Evolutionary conservation across 2,888 invertebrate genomes (phyloP).

Genomic region (Andrena chrysosceles): DNA sequence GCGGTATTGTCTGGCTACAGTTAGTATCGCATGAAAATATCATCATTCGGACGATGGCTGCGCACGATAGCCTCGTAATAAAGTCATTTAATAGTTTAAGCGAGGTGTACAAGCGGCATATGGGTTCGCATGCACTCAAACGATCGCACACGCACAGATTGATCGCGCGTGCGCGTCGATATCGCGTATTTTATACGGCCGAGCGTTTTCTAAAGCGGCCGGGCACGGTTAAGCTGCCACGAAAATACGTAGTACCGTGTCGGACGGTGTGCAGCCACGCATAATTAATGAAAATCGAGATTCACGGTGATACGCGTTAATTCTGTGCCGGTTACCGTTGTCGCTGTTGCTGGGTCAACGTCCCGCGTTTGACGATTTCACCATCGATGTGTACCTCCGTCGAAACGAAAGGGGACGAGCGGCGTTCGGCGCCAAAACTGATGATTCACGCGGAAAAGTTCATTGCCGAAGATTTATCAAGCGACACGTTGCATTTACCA

Average conservation of each 20-base stretch:
- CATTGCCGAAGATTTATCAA: conserved; percentile 1
- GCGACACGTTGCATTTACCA: not conserved
- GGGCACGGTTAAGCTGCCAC: conserved; percentile 39
- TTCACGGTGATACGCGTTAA: conserved; percentile 43
- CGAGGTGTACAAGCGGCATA: not conserved
- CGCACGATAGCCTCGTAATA: conserved; percentile 43
- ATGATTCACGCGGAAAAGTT: conserved; percentile 24
- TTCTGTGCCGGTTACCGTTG: not conserved
- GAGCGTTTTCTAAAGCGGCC: conserved; percentile 59
- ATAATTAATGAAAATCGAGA: conserved; percentile 69
- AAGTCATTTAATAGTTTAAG: conserved; percentile 55
- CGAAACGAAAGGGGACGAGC: not conserved
- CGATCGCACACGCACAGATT: not conserved
- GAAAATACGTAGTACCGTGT: conserved; percentile 57
- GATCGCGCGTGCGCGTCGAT: conserved; percentile 21
- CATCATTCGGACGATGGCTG: conserved; percentile 37
- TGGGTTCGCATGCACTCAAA: not conserved
- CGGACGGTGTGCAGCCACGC: conserved; percentile 44
- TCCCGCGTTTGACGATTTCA: conserved; percentile 48
- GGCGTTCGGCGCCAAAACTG: conserved; percentile 1
- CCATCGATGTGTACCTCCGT: conserved; percentile 10
- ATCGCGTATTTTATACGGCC: conserved; percentile 50
- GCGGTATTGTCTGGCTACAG: not conserved
- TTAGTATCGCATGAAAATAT: conserved; percentile 31
- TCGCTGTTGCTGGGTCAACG: conserved; percentile 19